Evolutionary conservation across 2,113 vertebrate genomes (phyloP).

Genomic region (Rostratula benghalensis): DNA sequence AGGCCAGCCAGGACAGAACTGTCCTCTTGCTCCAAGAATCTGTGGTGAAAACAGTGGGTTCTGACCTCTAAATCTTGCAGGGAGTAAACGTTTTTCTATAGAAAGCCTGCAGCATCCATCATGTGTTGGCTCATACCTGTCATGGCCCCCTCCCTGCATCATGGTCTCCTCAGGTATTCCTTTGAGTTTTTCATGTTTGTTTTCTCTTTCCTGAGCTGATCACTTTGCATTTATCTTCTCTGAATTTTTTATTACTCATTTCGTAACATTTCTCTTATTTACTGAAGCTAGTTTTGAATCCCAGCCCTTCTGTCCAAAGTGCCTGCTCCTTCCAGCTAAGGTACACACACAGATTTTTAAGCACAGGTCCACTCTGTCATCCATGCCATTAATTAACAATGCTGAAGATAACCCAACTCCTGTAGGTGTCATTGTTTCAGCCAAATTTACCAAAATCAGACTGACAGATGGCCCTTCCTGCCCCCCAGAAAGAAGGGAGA

Average conservation of each 20-base stretch:
- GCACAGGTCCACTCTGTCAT: neutral
- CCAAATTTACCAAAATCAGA: no score
- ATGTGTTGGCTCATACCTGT: neutral
- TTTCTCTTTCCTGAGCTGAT: neutral
- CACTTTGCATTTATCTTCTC: fast-evolving
- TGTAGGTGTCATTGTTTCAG: neutral
- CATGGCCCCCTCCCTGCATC: fast-evolving
- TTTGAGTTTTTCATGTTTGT: neutral
- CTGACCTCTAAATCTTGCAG: neutral
- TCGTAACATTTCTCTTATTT: neutral
- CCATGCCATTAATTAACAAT: neutral
- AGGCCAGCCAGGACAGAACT: neutral
- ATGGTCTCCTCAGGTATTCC: neutral
- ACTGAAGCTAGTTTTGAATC: neutral
- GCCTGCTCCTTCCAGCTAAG: neutral
- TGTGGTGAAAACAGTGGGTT: neutral
- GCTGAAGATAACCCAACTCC: neutral
- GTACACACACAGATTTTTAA: neutral
- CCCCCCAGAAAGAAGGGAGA: no score
- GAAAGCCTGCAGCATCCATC: neutral
- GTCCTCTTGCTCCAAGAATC: neutral
- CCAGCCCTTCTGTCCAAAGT: neutral
- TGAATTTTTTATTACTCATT: neutral
- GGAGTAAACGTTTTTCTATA: neutral
- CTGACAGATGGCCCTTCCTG: no score